phyloP scores from a whole-genome alignment of 2,888 invertebrate genomes.

The Ennomos fuscantarius region DNA sequence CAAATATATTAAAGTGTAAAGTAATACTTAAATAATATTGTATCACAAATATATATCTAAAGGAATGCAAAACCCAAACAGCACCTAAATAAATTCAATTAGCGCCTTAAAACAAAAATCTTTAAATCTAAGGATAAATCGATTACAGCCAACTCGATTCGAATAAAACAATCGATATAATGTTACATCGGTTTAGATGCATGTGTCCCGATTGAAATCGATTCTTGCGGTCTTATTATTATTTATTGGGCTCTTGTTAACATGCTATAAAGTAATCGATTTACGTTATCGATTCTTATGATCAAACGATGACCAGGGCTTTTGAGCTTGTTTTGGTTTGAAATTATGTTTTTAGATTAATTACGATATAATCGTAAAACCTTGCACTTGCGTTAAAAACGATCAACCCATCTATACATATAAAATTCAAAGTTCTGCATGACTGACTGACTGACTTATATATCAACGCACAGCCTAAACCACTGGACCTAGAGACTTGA shows the following conservation, averaged over 20 bases:
- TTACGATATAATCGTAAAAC: conserved; percentile 4
- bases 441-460: no score
- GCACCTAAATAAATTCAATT: conserved; percentile 18
- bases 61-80: conserved; percentile 4
- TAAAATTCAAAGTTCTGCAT: no score
- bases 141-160: conserved; percentile 40
- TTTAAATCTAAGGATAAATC: conserved; percentile 35
- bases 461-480: no score
- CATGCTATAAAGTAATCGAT: conserved; percentile 40
- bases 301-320: conserved; percentile 26
- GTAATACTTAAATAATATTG: not conserved
- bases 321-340: conserved; percentile 17
- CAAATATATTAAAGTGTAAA: not conserved
- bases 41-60: conserved; percentile 3
- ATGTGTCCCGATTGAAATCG: conserved; percentile 31
- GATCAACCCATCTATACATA: no score
- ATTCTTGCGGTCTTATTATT: conserved; percentile 35
- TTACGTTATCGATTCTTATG: conserved; percentile 28
- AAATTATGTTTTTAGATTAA: conserved; percentile 16
- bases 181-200: conserved; percentile 30
- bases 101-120: conserved; percentile 4
- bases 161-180: conserved; percentile 32
- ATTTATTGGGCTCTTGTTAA: conserved; percentile 39
- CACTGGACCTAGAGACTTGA: no score
- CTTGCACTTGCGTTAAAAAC: no score